Evolutionary conservation across 1,140 invertebrate species (phyloP), one percentile per base, ranked within the genome.

Genomic region (Drosophila miranda): DNA sequence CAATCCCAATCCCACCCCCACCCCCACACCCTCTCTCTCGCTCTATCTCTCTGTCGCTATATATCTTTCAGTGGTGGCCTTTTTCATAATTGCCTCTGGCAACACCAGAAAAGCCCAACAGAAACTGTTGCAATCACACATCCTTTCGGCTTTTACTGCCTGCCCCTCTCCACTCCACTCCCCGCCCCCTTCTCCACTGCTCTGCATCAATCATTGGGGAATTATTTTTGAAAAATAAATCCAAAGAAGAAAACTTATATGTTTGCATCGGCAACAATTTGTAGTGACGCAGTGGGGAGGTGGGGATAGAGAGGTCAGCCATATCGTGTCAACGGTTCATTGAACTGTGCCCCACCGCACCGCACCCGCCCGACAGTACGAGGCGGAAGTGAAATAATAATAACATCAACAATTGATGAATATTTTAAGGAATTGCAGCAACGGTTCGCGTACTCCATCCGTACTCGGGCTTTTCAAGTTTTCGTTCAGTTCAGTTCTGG

Each of bases 31-130:
- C 34, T 38, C 11, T 38, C 3, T 38, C 9, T 11, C 11, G 11
- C 34, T 11, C 9, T 38, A 2, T 11, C 34, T 11, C 11, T 13
- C 34, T 13, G 1, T 38, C 34, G 4, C 11, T 4, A 13, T 13
- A 38, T 11, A 38, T 38, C 34, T 38, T 38, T 38, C 34, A 38
- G 34, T 38, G 34, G 53, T 64, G 74, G 48, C 54, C 63, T 61
- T 55, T 64, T 55, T 80, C 62, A 76, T 86, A 84, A 82, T 86
- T 80, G 77, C 72, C 63, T 34, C 41, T 53, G 48, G 53, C 77
- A 81, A 80, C 72, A 66, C 44, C 41, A 68, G 58, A 54, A 55
- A n/a, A 49, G 30, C 16, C 50, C 34, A 38, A 38, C 34, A 52
- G 52, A 57, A 69, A 49, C 45, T 52, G 46, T 55, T 34, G 64